A percentile compares a stretch with the other conserved stretches of the same genome.
Evolutionary conservation across 1,140 invertebrate genomes (phyloP).

Genomic region (Cydia fagiglandana): DNA sequence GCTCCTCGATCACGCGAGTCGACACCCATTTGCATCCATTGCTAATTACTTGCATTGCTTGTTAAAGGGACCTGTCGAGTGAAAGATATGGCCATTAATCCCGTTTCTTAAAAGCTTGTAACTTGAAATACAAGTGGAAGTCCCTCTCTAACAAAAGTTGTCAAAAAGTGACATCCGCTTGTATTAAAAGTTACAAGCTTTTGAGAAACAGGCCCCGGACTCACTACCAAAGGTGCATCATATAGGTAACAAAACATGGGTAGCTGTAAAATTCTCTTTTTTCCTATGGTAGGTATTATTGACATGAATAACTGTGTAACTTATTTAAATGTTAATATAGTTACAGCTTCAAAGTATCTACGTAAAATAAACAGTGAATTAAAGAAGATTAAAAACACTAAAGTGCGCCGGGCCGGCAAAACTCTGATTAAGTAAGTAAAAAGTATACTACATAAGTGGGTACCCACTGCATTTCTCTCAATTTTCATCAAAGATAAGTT

Average conservation of each 20-base stretch:
- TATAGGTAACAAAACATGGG: too few relatives aligned
- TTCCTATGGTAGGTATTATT: too few relatives aligned
- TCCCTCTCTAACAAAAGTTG: too few relatives aligned
- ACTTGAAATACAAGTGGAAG: too few relatives aligned
- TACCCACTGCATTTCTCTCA: neutral
- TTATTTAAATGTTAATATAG: too few relatives aligned
- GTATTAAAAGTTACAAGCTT: too few relatives aligned
- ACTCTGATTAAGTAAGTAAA: conserved; percentile 5
- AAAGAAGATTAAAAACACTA: neutral
- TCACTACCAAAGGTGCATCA: neutral
- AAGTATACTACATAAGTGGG: neutral
- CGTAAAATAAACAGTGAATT: neutral
- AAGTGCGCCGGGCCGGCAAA: neutral
- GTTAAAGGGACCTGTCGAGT: neutral
- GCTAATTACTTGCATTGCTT: conserved; percentile 5
- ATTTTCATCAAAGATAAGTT: conserved; percentile 24
- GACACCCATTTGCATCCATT: neutral
- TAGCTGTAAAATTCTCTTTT: too few relatives aligned
- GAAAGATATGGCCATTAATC: neutral
- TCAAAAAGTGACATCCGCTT: too few relatives aligned
- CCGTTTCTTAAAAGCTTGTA: too few relatives aligned
- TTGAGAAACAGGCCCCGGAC: too few relatives aligned
- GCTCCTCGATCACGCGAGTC: neutral
- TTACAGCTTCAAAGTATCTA: neutral
- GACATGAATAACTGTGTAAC: too few relatives aligned